Evolutionary conservation across 2,888 invertebrate species (phyloP), one percentile per base, ranked within the genome.

Genomic region (Lepidonotus clava): DNA sequence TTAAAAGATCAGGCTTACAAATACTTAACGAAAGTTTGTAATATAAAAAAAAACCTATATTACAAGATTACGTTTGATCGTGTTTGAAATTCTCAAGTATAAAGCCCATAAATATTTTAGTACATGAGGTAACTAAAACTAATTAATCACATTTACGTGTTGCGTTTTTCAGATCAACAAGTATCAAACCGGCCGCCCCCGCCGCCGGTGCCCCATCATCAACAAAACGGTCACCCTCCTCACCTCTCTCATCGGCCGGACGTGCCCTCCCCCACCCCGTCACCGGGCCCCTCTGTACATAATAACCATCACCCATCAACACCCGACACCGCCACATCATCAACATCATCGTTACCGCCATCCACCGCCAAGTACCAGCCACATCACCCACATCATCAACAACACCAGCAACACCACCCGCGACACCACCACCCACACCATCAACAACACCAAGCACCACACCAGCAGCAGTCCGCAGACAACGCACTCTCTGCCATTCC

Each of bases 401-500:
- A 40, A 1, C 77, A 77, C 18, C 80, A 80, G 21, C 80, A 80
- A 6, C 80, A 40, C 24, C 36, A 5, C 76, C 21, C 36, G 36
- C 80, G 46, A 14, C 80, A 80, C 18, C 51, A 41, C 34, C 41
- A 40, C 2, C 80, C 11, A 51, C 41, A 18, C 11, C 80, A 46
- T 6, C 41, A 24, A 4, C 24, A 80, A 11, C 80, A 80, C 24
- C 51, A 51, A 46, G 0, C 80, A 46, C 5, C 80, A 51, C 51
- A 41, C 21, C 80, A 80, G 18, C 80, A 41, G n/a, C 80, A 80
- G 51, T 46, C 46, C 28, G 11, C 32, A 46, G 80, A 80, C 18
- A 34, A 32, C 18, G 24, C 80, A 18, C 41, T 51, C 46, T 80
- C 80, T 46, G 80, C 51, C 80, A 80, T 80, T 80, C 80, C 80